Evolutionary conservation across 2,888 invertebrate species (phyloP).

Genomic region (Lasioglossum marginatum): DNA sequence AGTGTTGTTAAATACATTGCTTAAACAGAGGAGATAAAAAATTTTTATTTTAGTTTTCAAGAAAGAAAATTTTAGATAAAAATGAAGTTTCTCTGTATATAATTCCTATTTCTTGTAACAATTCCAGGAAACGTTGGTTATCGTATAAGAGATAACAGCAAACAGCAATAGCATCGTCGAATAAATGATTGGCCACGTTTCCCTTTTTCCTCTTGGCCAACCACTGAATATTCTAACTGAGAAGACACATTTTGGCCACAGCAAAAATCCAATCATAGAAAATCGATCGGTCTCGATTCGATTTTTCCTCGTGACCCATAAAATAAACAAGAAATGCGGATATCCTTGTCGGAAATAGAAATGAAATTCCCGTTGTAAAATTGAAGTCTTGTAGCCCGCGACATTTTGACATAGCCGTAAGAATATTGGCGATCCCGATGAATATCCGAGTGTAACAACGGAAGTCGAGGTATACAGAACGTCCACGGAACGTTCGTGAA

Average conservation of each 20-base stretch:
- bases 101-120: no score
- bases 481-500: neutral
- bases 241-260: neutral
- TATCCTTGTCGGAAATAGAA: neutral
- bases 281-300: neutral
- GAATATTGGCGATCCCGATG: neutral
- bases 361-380: neutral
- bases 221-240: neutral
- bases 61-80: no score
- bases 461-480: neutral
- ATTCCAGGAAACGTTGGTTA: no score
- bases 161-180: no score
- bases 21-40: neutral
- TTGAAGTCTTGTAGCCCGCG: slow-evolving; percentile 12
- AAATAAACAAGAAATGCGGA: neutral
- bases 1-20: no score
- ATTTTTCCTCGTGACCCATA: neutral
- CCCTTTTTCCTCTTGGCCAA: neutral
- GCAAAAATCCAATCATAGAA: neutral
- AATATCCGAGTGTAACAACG: neutral
- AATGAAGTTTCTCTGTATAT: no score
- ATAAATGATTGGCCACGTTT: neutral
- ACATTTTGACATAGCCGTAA: neutral
- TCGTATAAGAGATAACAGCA: no score
- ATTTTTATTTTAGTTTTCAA: neutral